Evolutionary conservation across 2,888 invertebrate species (phyloP), one percentile per base, ranked within the genome.

Genomic region (Seira sanloemensis): DNA sequence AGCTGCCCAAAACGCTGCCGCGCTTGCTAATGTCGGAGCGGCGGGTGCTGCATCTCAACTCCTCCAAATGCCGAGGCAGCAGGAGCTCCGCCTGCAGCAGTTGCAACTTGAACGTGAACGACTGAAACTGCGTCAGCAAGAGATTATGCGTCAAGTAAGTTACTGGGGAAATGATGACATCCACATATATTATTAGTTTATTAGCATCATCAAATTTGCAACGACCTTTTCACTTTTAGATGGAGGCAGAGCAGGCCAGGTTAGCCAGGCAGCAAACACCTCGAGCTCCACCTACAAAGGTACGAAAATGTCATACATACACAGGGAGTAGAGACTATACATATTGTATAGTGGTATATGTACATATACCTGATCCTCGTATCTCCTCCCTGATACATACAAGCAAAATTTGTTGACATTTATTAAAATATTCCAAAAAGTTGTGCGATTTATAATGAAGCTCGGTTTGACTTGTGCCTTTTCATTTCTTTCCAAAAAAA

Each of bases 91-190:
- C 89, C 93, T 97, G 84, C 96, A 96, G 91, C 95, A 96, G 84
- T 93, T 97, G 89, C 96, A 97, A 91, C 93, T 96, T 91, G 97
- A 97, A 92, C 93, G 97, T 86, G 97, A 97, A 91, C 94, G 95
- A 90, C 94, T 97, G 89, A 96, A 96, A 92, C 95, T 96, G 90
- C 94, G 97, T 90, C 97, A 97, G 91, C 96, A 96, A 92, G 97
- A 97, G 93, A 96, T 97, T 90, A 94, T 95, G 91, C 93, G 96
- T 91, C 97, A 97, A 94, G 96, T 95, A 92, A 90, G 21, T 37
- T 7, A 50, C 66, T 26, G 26, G 21, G 19, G 24, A 80, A 25
- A 58, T 73, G 12, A n/a, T 78, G 26, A 18, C 18, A 71, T 66
- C 25, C 2, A 71, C 26, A 26, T 77, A 23, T n/a, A n/a, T 23